Conservation (phyloP, 2,888 invertebrate genomes). For the Zele albiditarsus region DNA sequence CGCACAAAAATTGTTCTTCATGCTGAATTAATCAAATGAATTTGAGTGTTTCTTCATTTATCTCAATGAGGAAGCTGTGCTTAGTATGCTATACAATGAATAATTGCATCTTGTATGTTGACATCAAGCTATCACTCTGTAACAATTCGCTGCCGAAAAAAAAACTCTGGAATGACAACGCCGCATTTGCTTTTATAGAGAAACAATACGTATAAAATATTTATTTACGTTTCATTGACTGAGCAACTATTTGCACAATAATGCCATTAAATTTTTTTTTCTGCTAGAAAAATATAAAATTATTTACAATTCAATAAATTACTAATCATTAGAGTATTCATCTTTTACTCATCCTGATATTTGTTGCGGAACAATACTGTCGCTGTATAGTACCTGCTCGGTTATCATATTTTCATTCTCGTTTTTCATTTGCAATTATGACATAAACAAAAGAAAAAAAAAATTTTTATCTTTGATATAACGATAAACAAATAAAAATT, state of each 20-base stretch:
- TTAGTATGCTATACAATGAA: background rate
- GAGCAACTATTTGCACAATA: slow-evolving; percentile 66
- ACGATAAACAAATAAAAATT: background rate
- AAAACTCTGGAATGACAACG: slow-evolving; percentile 63
- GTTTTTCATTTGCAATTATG: slow-evolving; percentile 50
- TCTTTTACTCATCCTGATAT: slow-evolving; percentile 31
- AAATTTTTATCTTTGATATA: background rate
- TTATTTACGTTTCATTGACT: slow-evolving; percentile 62
- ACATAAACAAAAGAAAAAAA: slow-evolving; percentile 24
- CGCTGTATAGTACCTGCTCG: slow-evolving; percentile 54
- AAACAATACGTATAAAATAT: slow-evolving; percentile 69
- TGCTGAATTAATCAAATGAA: background rate
- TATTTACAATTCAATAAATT: slow-evolving; percentile 71
- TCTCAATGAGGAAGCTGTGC: slow-evolving; percentile 36
- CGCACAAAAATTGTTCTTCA: background rate
- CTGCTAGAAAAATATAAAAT: slow-evolving; percentile 70
- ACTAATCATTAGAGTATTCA: slow-evolving; percentile 53
- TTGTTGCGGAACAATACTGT: slow-evolving; percentile 56
- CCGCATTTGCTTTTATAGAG: slow-evolving; percentile 62
- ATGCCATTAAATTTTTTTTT: slow-evolving; percentile 51
- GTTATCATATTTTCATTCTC: slow-evolving; percentile 31
- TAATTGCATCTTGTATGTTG: background rate
- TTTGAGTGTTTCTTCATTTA: background rate
- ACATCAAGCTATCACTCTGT: slow-evolving; percentile 7
- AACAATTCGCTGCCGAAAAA: slow-evolving; percentile 39